phyloP scores from a whole-genome alignment of 2,797 vertebrate genomes.

The Paratrypauchen microcephalus region DNA sequence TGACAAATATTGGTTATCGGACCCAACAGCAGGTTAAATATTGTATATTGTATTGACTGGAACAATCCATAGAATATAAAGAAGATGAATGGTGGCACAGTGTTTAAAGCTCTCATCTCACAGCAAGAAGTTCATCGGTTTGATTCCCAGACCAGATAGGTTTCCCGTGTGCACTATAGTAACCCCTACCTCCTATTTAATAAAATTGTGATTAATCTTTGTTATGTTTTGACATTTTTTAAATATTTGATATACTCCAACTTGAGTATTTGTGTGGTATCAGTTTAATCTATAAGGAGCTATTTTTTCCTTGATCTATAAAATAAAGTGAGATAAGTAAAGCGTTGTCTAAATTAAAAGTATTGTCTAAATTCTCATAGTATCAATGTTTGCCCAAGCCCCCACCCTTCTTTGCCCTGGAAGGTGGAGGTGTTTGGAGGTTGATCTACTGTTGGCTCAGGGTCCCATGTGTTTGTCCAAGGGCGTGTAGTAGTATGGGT shows the following conservation, averaged over 20 bases:
- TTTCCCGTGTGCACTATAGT: no score
- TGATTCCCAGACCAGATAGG: neutral
- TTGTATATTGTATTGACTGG: no score
- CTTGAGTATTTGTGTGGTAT: neutral
- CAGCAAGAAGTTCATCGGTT: neutral
- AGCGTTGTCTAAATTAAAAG: neutral
- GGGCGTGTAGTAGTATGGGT: constrained; percentile 37
- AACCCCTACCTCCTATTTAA: neutral
- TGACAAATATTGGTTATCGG: no score
- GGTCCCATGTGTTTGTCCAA: constrained; percentile 65
- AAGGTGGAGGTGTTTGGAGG: constrained; percentile 56
- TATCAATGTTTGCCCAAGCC: constrained; percentile 58
- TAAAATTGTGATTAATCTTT: neutral
- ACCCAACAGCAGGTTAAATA: no score
- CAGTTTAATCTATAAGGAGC: neutral
- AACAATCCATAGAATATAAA: neutral
- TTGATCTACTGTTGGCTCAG: constrained; percentile 61
- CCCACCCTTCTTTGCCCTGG: constrained; percentile 36
- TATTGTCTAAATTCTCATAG: neutral
- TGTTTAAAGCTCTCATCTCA: neutral
- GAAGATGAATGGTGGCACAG: neutral
- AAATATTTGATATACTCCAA: neutral
- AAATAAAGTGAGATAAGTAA: neutral
- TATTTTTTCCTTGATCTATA: neutral
- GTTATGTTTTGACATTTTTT: neutral